phyloP scores from a whole-genome alignment of 92 coral and sea anemone genomes.

The Epizoanthus fatuus region DNA sequence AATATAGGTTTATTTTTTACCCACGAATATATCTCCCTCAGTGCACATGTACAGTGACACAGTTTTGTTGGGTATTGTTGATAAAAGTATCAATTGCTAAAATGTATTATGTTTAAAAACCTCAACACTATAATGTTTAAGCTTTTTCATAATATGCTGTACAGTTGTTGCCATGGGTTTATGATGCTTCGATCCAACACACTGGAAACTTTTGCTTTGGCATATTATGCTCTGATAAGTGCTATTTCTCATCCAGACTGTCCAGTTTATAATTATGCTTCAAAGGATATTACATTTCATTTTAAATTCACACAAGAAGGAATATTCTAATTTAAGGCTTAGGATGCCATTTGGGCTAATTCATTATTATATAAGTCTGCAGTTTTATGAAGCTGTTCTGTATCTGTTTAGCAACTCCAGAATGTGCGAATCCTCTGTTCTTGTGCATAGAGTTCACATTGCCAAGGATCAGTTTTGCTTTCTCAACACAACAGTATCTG shows the following conservation, averaged over 20 bases:
- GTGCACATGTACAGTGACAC: no score
- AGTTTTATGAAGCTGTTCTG: neutral
- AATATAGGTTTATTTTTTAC: no score
- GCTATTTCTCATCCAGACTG: neutral
- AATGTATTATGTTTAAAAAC: no score
- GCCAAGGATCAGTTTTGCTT: neutral
- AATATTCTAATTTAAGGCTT: neutral
- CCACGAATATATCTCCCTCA: no score
- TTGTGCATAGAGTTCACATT: neutral
- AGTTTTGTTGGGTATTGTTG: no score
- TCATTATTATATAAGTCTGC: neutral
- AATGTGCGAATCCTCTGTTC: constrained; percentile 13
- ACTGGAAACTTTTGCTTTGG: no score
- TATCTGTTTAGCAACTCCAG: constrained; percentile 24
- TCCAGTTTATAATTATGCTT: neutral
- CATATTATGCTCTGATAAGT: no score
- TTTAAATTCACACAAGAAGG: neutral
- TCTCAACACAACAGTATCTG: neutral
- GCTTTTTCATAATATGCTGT: no score
- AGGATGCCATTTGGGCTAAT: neutral
- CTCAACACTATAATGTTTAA: no score
- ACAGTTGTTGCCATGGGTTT: constrained; percentile 21
- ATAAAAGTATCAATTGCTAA: no score
- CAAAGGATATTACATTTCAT: neutral
- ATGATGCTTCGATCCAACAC: neutral